Conservation (phyloP, 1,140 invertebrate species). For the Centruroides sculpturatus region DNA sequence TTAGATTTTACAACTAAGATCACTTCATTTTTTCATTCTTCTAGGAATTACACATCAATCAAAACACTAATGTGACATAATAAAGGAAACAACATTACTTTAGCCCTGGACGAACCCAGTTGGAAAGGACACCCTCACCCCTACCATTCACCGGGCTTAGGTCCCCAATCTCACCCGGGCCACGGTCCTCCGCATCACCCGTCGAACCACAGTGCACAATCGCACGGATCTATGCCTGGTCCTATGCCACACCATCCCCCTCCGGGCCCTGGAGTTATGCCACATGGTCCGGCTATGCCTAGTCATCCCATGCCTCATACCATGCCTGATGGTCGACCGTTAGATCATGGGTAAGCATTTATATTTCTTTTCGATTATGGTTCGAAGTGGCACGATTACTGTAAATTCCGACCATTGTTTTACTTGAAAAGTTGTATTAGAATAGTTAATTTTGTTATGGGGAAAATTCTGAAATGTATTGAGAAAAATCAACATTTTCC, state of each 20-base stretch:
- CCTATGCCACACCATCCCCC: not conserved
- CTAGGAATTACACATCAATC: too few species aligned
- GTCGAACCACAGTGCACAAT: constrained; percentile 1
- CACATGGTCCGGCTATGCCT: constrained; percentile 8
- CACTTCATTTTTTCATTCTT: too few species aligned
- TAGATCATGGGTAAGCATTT: constrained; percentile 13
- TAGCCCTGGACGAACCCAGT: constrained; percentile 15
- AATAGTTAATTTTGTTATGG: too few species aligned
- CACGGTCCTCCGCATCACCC: constrained; percentile 3
- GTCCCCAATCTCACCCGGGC: not conserved
- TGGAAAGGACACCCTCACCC: constrained; percentile 8
- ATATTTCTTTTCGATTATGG: not conserved
- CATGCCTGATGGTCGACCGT: constrained; percentile 11
- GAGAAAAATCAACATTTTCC: too few species aligned
- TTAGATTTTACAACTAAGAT: too few species aligned
- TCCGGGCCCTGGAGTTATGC: not conserved
- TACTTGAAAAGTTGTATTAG: too few species aligned
- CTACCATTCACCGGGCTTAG: not conserved
- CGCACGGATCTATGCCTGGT: not conserved
- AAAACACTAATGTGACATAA: too few species aligned
- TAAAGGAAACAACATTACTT: not conserved
- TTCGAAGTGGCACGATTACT: too few species aligned
- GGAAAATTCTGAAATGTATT: too few species aligned
- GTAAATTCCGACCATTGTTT: too few species aligned
- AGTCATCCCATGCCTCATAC: constrained; percentile 5